Conservation (phyloP, 1,140 invertebrate species). For the Drosophila arawakana region DNA sequence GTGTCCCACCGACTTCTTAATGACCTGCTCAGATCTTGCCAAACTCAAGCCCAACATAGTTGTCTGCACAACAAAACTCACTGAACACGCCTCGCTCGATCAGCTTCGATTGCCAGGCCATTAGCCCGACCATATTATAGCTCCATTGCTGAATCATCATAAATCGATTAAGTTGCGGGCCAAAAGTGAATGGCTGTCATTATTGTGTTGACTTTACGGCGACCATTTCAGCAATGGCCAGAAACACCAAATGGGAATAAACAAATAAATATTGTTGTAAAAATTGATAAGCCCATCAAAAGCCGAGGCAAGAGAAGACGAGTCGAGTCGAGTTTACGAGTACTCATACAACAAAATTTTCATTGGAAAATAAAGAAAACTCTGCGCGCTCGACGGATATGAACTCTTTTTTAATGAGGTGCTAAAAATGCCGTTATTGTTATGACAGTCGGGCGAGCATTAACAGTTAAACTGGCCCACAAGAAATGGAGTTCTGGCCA, state of each 20-base stretch:
- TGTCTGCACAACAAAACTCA: neutral
- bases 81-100: neutral
- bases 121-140: slow-evolving; percentile 12
- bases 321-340: slow-evolving; percentile 17
- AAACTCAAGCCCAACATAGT: no score
- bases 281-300: slow-evolving; percentile 75
- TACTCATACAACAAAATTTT: slow-evolving; percentile 37
- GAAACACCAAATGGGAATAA: slow-evolving; percentile 43
- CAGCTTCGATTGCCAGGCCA: neutral
- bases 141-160: slow-evolving; percentile 3
- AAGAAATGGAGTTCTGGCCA: neutral
- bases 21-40: no score
- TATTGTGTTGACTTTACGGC: slow-evolving; percentile 49
- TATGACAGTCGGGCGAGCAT: slow-evolving; percentile 75
- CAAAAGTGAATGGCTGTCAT: slow-evolving; percentile 38
- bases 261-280: slow-evolving; percentile 79
- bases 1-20: no score
- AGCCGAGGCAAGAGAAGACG: slow-evolving; percentile 6
- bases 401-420: slow-evolving; percentile 83
- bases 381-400: slow-evolving; percentile 57
- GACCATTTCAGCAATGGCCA: slow-evolving; percentile 43
- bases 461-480: slow-evolving; percentile 50
- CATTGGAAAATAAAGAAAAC: slow-evolving; percentile 46
- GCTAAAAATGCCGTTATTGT: slow-evolving; percentile 82
- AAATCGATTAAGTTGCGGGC: slow-evolving; percentile 36